These are phyloP conservation scores for Pseudomyrmex pallidus DNA, from an alignment of 1,140 invertebrate genomes.

Conservation along the genomic window DNA sequence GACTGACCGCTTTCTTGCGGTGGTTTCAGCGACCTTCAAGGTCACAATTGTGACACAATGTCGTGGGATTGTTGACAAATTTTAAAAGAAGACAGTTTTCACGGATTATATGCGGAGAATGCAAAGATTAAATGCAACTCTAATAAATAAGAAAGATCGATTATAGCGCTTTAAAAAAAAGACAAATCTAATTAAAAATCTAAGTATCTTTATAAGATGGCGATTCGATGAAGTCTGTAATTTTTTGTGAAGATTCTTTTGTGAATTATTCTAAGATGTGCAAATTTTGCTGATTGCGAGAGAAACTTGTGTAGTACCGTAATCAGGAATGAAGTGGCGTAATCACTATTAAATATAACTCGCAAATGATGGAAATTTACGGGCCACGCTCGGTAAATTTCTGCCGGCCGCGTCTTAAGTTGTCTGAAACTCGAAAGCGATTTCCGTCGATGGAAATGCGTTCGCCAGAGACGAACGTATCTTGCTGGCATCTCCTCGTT, in stretches of 20 bases:
- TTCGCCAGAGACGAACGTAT: not conserved
- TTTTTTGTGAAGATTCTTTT: not conserved
- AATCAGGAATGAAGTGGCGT: not conserved
- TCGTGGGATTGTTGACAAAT: not conserved
- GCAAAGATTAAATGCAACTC: not conserved
- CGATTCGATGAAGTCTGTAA: too few species aligned
- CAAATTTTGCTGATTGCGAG: not conserved
- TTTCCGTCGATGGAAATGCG: slow-evolving; percentile 11
- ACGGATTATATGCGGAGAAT: not conserved
- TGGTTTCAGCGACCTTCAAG: not conserved
- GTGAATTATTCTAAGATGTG: not conserved
- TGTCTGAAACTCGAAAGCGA: not conserved
- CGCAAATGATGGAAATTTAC: not conserved
- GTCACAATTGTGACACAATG: not conserved
- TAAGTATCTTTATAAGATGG: not conserved
- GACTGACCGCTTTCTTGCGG: not conserved
- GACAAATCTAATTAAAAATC: not conserved
- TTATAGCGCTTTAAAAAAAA: not conserved
- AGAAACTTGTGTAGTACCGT: too few species aligned
- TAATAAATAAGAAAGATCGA: not conserved
- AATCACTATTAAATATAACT: slow-evolving; percentile 9
- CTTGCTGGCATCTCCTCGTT: slow-evolving; percentile 34
- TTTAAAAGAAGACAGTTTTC: not conserved
- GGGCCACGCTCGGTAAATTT: not conserved
- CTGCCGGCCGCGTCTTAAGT: not conserved